These are phyloP conservation scores for Enteromius radiatus DNA, from an alignment of 2,797 vertebrate genomes.

Conservation along the genomic window DNA sequence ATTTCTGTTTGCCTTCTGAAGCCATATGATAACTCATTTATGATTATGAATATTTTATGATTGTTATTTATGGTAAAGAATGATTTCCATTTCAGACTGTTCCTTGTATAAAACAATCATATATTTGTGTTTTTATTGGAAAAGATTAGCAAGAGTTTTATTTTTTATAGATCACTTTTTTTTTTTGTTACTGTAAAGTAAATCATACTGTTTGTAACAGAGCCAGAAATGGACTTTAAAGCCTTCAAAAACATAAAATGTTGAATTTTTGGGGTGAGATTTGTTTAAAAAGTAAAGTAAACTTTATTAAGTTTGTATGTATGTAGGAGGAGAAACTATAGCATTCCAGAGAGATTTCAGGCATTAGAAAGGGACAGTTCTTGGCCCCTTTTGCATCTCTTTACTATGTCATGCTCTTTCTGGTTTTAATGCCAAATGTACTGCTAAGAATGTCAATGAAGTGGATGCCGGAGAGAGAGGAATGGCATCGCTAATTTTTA, in stretches of 20 bases:
- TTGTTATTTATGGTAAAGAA: neutral
- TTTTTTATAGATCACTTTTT: neutral
- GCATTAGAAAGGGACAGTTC: conserved; percentile 20
- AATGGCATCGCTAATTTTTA: conserved; percentile 33
- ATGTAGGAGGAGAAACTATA: conserved; percentile 5
- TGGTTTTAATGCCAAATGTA: conserved; percentile 48
- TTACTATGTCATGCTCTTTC: conserved; percentile 46
- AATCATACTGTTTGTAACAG: neutral
- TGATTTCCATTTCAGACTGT: neutral
- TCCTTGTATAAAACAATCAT: neutral
- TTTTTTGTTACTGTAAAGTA: neutral
- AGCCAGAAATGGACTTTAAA: neutral
- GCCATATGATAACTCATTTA: neutral
- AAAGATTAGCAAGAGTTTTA: neutral
- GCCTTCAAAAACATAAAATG: neutral
- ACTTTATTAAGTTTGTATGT: neutral
- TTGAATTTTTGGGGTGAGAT: neutral
- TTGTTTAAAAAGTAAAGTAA: neutral
- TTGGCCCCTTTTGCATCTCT: conserved; percentile 47
- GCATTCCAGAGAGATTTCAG: neutral
- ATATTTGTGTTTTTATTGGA: neutral
- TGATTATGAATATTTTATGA: neutral
- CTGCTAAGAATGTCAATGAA: conserved; percentile 57
- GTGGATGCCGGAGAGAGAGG: conserved; percentile 22
- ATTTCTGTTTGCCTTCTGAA: neutral